Percentiles rank a stretch among this genome's conserved stretches.
Evolutionary conservation across 2,797 vertebrate species (phyloP).

Genomic region (Smutsia temminckii): DNA sequence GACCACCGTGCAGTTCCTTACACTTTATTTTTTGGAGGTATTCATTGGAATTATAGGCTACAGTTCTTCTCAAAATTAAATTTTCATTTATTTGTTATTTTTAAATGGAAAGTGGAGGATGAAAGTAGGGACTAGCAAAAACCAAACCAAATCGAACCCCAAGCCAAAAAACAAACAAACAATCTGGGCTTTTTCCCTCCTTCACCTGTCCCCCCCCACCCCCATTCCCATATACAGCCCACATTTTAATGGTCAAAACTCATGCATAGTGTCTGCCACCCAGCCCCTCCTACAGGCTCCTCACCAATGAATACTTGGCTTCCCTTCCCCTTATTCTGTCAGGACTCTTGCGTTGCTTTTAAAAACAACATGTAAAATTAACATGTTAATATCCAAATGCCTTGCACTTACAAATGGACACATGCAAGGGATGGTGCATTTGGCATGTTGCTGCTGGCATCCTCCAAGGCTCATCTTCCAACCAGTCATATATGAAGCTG

Average conservation of each 20-base stretch:
- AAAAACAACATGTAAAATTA: neutral
- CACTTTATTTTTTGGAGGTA: neutral
- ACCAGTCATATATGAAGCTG: neutral
- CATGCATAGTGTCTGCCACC: neutral
- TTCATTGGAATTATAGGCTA: neutral
- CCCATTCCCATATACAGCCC: neutral
- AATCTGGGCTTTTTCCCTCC: neutral
- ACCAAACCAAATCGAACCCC: neutral
- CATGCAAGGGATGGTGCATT: fast-evolving
- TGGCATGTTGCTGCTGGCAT: too few relatives aligned
- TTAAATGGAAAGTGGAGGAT: neutral
- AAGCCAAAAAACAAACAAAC: neutral
- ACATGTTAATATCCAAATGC: neutral
- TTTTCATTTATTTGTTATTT: neutral
- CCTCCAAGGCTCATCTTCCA: neutral
- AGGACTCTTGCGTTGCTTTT: neutral
- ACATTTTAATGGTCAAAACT: neutral
- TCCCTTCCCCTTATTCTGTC: neutral
- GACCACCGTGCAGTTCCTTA: neutral
- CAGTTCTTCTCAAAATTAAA: neutral
- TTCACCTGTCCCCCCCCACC: neutral
- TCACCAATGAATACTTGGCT: neutral
- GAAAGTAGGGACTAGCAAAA: neutral
- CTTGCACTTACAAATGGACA: neutral
- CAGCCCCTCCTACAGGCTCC: neutral